Percentiles rank a stretch among this genome's conserved stretches.
Conservation (phyloP, 1,140 invertebrate genomes). For the Sitophilus oryzae region DNA sequence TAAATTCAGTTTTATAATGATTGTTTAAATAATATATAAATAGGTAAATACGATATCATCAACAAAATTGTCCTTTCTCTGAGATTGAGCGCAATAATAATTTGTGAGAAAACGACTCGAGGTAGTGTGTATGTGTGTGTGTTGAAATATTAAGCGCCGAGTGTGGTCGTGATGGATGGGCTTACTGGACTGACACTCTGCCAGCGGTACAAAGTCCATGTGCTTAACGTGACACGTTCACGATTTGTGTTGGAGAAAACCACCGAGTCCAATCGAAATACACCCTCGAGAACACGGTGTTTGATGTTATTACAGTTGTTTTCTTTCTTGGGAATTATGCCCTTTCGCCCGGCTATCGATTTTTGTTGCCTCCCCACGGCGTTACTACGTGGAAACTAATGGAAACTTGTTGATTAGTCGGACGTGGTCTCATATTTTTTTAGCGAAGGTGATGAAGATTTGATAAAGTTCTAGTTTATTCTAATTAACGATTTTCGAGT, state of each 20-base stretch:
- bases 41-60: too few species aligned
- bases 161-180: slow-evolving; percentile 34
- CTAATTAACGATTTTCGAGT: too few species aligned
- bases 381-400: neutral
- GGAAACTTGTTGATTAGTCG: neutral
- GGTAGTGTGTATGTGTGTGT: neutral
- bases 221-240: slow-evolving; percentile 36
- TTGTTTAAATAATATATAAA: too few species aligned
- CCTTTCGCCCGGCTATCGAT: slow-evolving; percentile 18
- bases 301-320: slow-evolving; percentile 41
- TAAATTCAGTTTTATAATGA: too few species aligned
- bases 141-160: slow-evolving; percentile 14
- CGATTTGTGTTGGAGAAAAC: slow-evolving; percentile 37
- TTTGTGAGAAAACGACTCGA: neutral
- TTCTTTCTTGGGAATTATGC: slow-evolving; percentile 32
- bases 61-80: too few species aligned
- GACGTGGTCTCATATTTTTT: too few species aligned
- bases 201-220: slow-evolving; percentile 30
- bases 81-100: too few species aligned
- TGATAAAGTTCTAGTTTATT: too few species aligned
- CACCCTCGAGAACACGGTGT: slow-evolving; percentile 33
- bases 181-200: slow-evolving; percentile 30
- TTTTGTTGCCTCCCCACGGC: slow-evolving; percentile 1
- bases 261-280: slow-evolving; percentile 34
- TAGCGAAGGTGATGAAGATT: too few species aligned